Base-by-base conservation (phyloP, 2,888 invertebrate species). In the Liodrosophila aerea region DNA sequence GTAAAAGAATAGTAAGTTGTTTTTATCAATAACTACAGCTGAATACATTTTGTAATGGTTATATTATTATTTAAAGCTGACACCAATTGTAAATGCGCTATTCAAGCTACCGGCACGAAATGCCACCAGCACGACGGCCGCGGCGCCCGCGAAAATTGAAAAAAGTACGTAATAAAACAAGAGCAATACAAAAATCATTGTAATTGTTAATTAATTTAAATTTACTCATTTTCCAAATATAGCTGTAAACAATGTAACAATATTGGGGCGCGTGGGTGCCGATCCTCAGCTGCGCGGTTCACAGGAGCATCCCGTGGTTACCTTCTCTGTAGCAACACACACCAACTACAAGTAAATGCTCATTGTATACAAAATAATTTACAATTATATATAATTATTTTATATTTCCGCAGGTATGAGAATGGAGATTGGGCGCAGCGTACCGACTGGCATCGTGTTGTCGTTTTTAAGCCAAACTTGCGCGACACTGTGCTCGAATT, bases 361-460 rank as follows among this genome's bases (percentile, higher is more conserved):
- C 9, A 16, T 9, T 9, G 30, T 13, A 18, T n/a, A 4, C 7
- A 22, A 3, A 5, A n/a, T 13, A 18, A 1, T n/a, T 40, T 15
- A 0, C 0, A 36, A 9, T 8, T 4, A 15, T 11, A 15, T 30
- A 11, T 27, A 16, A 27, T 15, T 5, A 27, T 7, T 27, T 1
- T 9, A 31, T 31, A 8, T 2, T 31, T 1, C 7, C 1, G 9
- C 43, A 87, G 88, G 86, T 94, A 94, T 90, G 94, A 94, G 81
- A 91, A 92, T 87, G 97, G 96, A 4, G 96, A 96, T 74, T 92
- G 94, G 85, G 90, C 94, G 47, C 96, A 97, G 87, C 93, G 95
- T 80, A 97, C 97, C 7, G 97, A 97, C 75, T 98, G 98, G 98
- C 98, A 98, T 89, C 92, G 96, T 78, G 90, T 98, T 44, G 94